phyloP scores from a whole-genome alignment of 2,888 invertebrate genomes.

The Plagodis pulveraria region DNA sequence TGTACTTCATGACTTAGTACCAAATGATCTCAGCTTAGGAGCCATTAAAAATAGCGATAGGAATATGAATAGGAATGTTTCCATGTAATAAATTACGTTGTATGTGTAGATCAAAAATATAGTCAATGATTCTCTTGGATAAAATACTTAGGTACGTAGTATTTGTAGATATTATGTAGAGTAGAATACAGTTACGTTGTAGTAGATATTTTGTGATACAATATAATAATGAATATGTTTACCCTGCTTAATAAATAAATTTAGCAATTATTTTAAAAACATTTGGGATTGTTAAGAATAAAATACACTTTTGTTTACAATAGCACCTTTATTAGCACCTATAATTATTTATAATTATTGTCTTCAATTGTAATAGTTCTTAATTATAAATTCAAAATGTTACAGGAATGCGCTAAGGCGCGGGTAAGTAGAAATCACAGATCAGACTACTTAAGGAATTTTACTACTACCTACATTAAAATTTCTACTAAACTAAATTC shows the following conservation, averaged over 20 bases:
- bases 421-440: constrained; percentile 34
- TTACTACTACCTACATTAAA: constrained; percentile 2
- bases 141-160: constrained; percentile 32
- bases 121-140: constrained; percentile 38
- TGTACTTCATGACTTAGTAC: constrained; percentile 75
- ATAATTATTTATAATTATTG: constrained; percentile 8
- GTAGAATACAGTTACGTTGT: constrained; percentile 14
- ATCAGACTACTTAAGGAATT: constrained; percentile 20
- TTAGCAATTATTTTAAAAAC: too few relatives aligned
- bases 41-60: constrained; percentile 64
- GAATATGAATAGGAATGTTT: constrained; percentile 57
- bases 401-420: constrained; percentile 16
- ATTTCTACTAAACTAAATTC: constrained; percentile 7
- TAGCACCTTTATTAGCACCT: constrained; percentile 48
- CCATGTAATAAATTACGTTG: constrained; percentile 50
- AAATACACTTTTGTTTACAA: constrained; percentile 31
- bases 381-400: constrained; percentile 5
- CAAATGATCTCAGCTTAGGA: constrained; percentile 78
- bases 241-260: too few relatives aligned
- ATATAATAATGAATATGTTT: constrained; percentile 10
- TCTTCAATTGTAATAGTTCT: constrained; percentile 4
- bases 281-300: constrained; percentile 14
- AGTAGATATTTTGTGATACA: constrained; percentile 9
- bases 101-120: constrained; percentile 24
- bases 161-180: constrained; percentile 31